Base-by-base conservation (phyloP, 2,888 invertebrate genomes). In the Drosophila yooni region DNA sequence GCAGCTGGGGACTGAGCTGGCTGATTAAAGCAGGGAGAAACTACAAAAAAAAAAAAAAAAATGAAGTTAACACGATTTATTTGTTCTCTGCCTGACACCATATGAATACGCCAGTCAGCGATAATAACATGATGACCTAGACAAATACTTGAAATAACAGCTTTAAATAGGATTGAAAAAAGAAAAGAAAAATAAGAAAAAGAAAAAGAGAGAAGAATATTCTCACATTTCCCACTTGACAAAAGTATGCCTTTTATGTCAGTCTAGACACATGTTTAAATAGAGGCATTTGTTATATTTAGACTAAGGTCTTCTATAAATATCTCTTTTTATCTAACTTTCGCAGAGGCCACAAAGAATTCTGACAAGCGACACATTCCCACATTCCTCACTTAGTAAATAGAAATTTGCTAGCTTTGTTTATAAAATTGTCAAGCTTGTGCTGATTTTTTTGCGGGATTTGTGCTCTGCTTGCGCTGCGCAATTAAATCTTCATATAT, bases 91-190 rank as follows among this genome's bases (percentile, higher is more conserved):
- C 48, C 70, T 79, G 76, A 56, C 70, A 79, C 72, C 67, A 50
- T 71, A 74, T 57, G 63, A 70, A 77, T 64, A 50, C 52, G 71
- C 69, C 66, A 75, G 70, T 71, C 71, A 75, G 53, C 33, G 34
- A 53, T 33, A 60, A 59, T 38, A 65, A 66, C 50, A 68, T 75
- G 60, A 69, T 76, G 74, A 71, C 72, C 80, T 70, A 76, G 50
- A 73, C 80, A 74, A 77, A 80, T 61, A 80, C 57, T 72, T 63
- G 74, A 80, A 72, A 74, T 80, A 77, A 72, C 75, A 72, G 77
- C 69, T 71, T 48, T 29, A 58, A 80, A 74, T 71, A 51, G 64
- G 11, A 29, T 62, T 58, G 29, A 40, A 58, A 48, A 34, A 53
- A 29, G 33, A 33, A 31, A 7, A 52, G 13, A 18, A 13, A n/a